Evolutionary conservation across 2,888 invertebrate genomes (phyloP).

Genomic region (Hydriomena furcata): DNA sequence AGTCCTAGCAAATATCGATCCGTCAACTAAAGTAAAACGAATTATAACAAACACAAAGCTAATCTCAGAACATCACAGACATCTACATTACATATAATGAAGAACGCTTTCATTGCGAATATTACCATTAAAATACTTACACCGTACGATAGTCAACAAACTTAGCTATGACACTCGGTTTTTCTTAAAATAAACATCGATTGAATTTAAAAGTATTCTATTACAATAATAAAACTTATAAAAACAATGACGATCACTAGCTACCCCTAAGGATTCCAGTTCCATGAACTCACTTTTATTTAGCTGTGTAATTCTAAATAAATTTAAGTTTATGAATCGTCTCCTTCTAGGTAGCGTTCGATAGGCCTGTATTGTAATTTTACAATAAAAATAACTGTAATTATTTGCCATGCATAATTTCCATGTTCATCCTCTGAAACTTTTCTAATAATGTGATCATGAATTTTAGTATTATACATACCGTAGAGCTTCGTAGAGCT

Average conservation of each 20-base stretch:
- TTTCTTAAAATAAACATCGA: background rate
- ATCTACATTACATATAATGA: conserved; percentile 66
- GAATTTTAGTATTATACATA: too few species aligned
- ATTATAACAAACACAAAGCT: conserved; percentile 54
- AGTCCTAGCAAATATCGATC: conserved; percentile 12
- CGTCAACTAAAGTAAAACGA: conserved; percentile 16
- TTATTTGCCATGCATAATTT: too few species aligned
- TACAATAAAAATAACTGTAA: too few species aligned
- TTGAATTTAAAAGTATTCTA: too few species aligned
- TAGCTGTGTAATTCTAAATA: conserved; percentile 26
- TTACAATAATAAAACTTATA: too few species aligned
- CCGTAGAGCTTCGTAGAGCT: background rate
- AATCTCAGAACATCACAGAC: conserved; percentile 76
- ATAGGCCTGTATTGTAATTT: background rate
- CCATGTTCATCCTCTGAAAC: background rate
- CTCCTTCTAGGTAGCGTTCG: background rate
- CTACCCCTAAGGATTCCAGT: background rate
- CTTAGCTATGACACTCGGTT: conserved; percentile 68
- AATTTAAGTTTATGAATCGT: conserved; percentile 11
- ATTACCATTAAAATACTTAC: conserved; percentile 42
- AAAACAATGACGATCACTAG: too few species aligned
- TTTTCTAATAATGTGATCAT: conserved; percentile 4
- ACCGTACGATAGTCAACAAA: conserved; percentile 57
- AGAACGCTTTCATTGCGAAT: conserved; percentile 65
- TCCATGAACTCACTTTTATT: conserved; percentile 19